Evolutionary conservation across 2,113 vertebrate species (phyloP).

Genomic region (Drymodes brunneopygia): DNA sequence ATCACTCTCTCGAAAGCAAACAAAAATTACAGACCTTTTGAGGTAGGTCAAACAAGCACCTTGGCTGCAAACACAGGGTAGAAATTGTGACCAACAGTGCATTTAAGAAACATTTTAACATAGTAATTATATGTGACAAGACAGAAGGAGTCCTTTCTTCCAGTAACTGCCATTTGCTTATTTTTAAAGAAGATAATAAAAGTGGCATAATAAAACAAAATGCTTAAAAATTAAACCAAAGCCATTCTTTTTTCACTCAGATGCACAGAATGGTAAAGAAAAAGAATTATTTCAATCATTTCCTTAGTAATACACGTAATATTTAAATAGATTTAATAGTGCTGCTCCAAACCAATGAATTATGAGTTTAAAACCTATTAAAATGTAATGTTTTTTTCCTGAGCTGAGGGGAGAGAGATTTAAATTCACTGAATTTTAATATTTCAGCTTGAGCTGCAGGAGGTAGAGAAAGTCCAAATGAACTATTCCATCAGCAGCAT

Average conservation of each 20-base stretch:
- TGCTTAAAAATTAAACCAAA: constrained; percentile 27
- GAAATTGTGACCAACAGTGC: background rate
- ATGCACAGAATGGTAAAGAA: constrained; percentile 63
- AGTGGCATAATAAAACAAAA: constrained; percentile 64
- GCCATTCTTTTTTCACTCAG: constrained; percentile 12
- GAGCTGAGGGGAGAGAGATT: constrained; percentile 82
- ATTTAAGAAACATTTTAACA: background rate
- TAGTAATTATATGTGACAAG: background rate
- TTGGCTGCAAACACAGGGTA: background rate
- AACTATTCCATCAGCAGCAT: constrained; percentile 86
- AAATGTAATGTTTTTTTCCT: constrained; percentile 85
- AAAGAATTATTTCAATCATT: constrained; percentile 76
- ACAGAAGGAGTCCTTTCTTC: background rate
- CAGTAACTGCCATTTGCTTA: constrained; percentile 18
- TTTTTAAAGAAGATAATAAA: constrained; percentile 27
- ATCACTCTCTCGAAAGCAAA: background rate
- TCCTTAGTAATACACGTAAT: constrained; percentile 80
- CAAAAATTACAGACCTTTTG: background rate
- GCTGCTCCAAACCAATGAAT: constrained; percentile 83
- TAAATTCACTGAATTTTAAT: constrained; percentile 90
- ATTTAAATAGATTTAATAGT: constrained; percentile 85
- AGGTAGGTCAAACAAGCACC: background rate
- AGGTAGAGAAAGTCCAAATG: constrained; percentile 86
- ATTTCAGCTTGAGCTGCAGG: constrained; percentile 86
- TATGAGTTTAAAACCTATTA: constrained; percentile 89